These are phyloP conservation scores for Phylloscopus whistleri DNA, from an alignment of 2,113 vertebrate genomes.

Conservation along the genomic window DNA sequence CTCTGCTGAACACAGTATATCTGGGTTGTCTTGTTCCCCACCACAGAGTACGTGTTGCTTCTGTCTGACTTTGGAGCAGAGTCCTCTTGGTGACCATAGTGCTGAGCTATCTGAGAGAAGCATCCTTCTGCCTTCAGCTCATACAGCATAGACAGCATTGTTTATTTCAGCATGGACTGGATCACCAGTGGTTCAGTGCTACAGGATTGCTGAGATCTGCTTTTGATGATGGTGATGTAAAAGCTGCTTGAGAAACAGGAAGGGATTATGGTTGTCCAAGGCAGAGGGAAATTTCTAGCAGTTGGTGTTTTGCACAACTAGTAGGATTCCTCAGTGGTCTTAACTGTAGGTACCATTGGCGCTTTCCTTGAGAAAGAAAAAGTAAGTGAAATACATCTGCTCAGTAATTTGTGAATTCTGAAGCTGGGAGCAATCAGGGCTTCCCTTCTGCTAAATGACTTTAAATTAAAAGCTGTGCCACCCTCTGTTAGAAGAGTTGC, in stretches of 20 bases:
- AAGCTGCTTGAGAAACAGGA: not conserved
- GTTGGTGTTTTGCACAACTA: not conserved
- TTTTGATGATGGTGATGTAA: not conserved
- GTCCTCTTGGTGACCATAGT: not conserved
- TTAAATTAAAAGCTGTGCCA: not conserved
- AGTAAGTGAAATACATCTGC: not conserved
- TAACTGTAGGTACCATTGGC: not conserved
- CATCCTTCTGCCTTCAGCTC: not conserved
- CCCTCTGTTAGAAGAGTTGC: not conserved
- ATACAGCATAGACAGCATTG: not conserved
- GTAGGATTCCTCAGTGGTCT: not conserved
- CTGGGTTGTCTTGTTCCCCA: not conserved
- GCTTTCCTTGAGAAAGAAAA: not conserved
- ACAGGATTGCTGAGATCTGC: not conserved
- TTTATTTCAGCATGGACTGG: not conserved
- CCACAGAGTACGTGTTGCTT: not conserved
- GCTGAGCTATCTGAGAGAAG: not conserved
- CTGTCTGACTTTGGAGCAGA: not conserved
- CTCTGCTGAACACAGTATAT: not conserved
- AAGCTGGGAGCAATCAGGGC: not conserved
- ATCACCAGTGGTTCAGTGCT: fast-evolving
- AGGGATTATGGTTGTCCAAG: not conserved
- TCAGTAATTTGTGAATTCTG: not conserved
- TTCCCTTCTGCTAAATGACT: not conserved
- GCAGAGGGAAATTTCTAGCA: not conserved